Conservation (phyloP, 1,140 invertebrate genomes). For the Choristoneura fumiferana region DNA sequence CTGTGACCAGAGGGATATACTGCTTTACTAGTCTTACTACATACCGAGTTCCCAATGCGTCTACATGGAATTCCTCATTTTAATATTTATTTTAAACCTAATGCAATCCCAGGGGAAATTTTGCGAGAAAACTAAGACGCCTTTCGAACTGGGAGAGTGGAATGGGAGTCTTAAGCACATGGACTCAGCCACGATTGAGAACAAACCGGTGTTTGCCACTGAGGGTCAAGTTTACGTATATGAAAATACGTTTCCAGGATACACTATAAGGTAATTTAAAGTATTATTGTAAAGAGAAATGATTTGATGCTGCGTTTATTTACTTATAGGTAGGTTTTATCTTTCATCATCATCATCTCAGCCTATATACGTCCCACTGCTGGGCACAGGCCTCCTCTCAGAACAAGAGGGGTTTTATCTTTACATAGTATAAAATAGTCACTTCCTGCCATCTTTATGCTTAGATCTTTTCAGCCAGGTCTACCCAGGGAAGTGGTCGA, state of each 20-base stretch:
- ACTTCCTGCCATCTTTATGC: too few species aligned
- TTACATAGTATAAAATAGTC: too few species aligned
- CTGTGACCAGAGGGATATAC: background rate
- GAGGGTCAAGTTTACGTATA: slow-evolving; percentile 65
- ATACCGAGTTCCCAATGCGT: background rate
- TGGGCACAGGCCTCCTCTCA: too few species aligned
- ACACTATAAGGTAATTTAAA: slow-evolving; percentile 41
- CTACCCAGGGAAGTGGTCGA: too few species aligned
- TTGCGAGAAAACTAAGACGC: slow-evolving; percentile 50
- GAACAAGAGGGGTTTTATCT: too few species aligned
- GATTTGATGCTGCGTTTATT: too few species aligned
- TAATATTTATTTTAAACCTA: background rate
- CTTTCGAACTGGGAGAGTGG: slow-evolving; percentile 56
- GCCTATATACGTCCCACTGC: too few species aligned
- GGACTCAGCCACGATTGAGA: slow-evolving; percentile 59
- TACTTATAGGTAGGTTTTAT: too few species aligned
- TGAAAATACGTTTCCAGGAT: slow-evolving; percentile 56
- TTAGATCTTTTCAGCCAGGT: too few species aligned
- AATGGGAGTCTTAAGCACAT: slow-evolving; percentile 42
- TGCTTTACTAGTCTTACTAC: background rate
- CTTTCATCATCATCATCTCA: too few species aligned
- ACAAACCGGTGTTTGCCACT: slow-evolving; percentile 46
- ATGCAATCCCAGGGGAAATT: background rate
- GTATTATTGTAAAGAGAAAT: too few species aligned
- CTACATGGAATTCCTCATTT: background rate